Conservation (phyloP, 2,888 invertebrate genomes). For the Ashinkailepas kermadecensis region DNA sequence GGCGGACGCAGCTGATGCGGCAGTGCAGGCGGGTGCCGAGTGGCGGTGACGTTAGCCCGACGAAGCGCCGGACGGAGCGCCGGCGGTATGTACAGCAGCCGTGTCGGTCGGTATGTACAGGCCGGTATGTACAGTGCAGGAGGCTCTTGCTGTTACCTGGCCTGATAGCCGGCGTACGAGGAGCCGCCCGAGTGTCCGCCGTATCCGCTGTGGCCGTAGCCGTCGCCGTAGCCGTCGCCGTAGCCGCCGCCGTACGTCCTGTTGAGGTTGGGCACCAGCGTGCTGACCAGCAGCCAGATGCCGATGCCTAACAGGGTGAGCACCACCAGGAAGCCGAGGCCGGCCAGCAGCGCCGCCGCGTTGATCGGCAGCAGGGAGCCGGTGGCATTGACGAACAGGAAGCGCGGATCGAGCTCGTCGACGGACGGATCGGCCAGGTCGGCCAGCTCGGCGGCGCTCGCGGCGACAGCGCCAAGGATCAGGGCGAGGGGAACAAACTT, state of each 20-base stretch:
- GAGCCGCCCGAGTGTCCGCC: not conserved
- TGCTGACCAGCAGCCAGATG: not conserved
- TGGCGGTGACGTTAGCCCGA: not conserved
- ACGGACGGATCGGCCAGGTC: not conserved
- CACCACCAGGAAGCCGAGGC: not conserved
- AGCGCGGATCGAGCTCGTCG: not conserved
- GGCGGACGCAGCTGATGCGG: not conserved
- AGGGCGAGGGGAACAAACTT: not conserved
- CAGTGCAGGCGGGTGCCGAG: not conserved
- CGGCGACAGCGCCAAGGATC: not conserved
- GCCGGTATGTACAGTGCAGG: not conserved
- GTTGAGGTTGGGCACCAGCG: not conserved
- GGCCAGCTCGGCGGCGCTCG: not conserved
- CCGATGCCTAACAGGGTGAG: constrained; percentile 10
- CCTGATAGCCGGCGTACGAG: constrained; percentile 15
- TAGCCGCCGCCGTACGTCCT: not conserved
- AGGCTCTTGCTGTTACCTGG: not conserved
- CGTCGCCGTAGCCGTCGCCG: not conserved
- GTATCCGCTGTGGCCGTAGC: not conserved
- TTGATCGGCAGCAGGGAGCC: not conserved
- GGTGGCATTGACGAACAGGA: constrained; percentile 4
- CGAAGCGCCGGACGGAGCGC: too few relatives aligned
- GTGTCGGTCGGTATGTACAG: not conserved
- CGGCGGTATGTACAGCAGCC: not conserved
- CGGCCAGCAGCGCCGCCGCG: not conserved